Percentiles rank a stretch among this genome's conserved stretches.
Conservation (phyloP, 2,888 invertebrate genomes). For the Agrotis ipsilon region DNA sequence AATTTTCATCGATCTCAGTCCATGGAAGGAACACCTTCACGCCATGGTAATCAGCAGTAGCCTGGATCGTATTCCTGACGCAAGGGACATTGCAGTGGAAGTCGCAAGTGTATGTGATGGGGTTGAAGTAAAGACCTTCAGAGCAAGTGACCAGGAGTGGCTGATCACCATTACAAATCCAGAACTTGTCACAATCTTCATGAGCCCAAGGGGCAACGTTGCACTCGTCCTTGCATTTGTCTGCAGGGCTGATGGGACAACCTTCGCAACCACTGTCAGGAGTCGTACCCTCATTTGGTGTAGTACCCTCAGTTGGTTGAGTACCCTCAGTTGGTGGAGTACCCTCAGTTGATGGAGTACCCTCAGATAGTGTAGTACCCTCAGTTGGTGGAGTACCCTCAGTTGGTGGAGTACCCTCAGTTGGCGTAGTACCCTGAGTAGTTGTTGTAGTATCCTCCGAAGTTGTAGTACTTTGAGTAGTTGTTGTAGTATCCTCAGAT, state of each 20-base stretch:
- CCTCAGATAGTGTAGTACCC: too few species aligned
- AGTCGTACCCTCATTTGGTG: too few species aligned
- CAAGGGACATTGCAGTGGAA: conserved; percentile 80
- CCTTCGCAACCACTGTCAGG: background rate
- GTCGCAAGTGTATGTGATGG: conserved; percentile 77
- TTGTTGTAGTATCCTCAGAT: too few species aligned
- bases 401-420: too few species aligned
- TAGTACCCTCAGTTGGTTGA: too few species aligned
- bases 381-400: too few species aligned
- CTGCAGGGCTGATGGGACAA: conserved; percentile 14
- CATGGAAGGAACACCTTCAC: conserved; percentile 78
- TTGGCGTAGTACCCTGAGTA: too few species aligned
- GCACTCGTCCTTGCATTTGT: conserved; percentile 75
- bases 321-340: too few species aligned
- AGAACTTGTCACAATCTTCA: conserved; percentile 84
- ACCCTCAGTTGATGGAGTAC: too few species aligned
- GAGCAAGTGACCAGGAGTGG: conserved; percentile 75
- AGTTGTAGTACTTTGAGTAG: too few species aligned
- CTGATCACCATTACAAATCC: conserved; percentile 75
- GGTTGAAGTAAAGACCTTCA: conserved; percentile 84
- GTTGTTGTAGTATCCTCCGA: too few species aligned
- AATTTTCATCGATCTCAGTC: conserved; percentile 60
- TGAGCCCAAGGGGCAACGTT: conserved; percentile 82
- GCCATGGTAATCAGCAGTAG: conserved; percentile 69
- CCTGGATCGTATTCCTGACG: conserved; percentile 65